These are phyloP conservation scores for Pycnonotus jocosus DNA, from an alignment of 2,113 vertebrate genomes.

Conservation along the genomic window DNA sequence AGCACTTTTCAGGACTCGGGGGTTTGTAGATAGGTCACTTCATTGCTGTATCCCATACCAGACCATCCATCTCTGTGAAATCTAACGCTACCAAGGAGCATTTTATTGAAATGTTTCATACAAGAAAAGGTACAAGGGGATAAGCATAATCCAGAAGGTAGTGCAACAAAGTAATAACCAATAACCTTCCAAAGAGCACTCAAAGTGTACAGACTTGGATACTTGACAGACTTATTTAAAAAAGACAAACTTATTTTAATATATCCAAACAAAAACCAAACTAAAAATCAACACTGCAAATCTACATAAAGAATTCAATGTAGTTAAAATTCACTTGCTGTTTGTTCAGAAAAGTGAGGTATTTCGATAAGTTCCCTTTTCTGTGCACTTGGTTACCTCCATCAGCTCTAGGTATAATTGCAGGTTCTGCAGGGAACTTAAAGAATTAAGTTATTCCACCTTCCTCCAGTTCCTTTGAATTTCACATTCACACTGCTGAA, in stretches of 20 bases:
- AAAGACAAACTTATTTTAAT: not conserved
- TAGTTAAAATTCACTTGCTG: not conserved
- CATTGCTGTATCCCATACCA: not conserved
- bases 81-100: not conserved
- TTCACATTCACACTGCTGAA: not conserved
- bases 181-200: not conserved
- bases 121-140: not conserved
- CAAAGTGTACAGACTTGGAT: not conserved
- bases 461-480: not conserved
- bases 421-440: not conserved
- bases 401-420: not conserved
- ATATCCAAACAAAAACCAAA: not conserved
- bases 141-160: not conserved
- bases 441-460: not conserved
- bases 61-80: not conserved
- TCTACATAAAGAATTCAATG: not conserved
- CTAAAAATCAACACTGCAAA: not conserved
- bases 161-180: not conserved
- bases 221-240: not conserved
- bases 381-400: not conserved
- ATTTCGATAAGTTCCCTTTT: not conserved
- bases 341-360: not conserved
- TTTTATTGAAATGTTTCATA: not conserved
- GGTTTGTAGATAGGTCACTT: not conserved
- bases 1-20: not conserved